These are phyloP conservation scores for Heliconius himera DNA, from an alignment of 1,140 invertebrate genomes.

Conservation along the genomic window DNA sequence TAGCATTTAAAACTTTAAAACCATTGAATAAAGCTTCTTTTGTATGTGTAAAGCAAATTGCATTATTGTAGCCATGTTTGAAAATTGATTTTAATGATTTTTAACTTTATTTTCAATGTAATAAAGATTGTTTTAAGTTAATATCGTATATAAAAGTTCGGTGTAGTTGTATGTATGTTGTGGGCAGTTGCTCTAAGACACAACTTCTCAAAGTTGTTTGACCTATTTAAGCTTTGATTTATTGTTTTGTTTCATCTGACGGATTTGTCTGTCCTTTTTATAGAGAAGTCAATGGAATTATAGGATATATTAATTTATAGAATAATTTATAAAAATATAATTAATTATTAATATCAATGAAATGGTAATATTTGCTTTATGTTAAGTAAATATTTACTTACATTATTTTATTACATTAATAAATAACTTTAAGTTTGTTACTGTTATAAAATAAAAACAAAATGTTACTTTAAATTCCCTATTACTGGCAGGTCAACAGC, in stretches of 20 bases:
- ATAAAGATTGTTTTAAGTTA: background rate
- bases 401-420: too few relatives aligned
- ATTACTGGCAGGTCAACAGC: too few relatives aligned
- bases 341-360: background rate
- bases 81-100: slow-evolving; percentile 17
- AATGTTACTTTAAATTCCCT: too few relatives aligned
- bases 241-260: background rate
- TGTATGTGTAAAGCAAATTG: slow-evolving; percentile 31
- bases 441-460: too few relatives aligned
- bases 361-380: background rate
- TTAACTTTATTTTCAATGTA: slow-evolving; percentile 19
- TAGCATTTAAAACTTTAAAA: slow-evolving; percentile 34
- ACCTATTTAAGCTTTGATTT: slow-evolving; percentile 36
- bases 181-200: slow-evolving; percentile 69
- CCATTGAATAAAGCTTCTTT: slow-evolving; percentile 16
- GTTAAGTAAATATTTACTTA: too few relatives aligned
- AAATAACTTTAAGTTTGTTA: too few relatives aligned
- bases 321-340: too few relatives aligned
- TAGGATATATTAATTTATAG: too few relatives aligned
- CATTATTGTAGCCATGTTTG: slow-evolving; percentile 46
- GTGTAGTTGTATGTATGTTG: slow-evolving; percentile 55
- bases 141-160: background rate
- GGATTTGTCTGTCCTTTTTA: background rate
- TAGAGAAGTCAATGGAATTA: background rate
- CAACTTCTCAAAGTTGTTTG: slow-evolving; percentile 60